phyloP scores from a whole-genome alignment of 1,140 invertebrate species.

The Adelges cooleyi region DNA sequence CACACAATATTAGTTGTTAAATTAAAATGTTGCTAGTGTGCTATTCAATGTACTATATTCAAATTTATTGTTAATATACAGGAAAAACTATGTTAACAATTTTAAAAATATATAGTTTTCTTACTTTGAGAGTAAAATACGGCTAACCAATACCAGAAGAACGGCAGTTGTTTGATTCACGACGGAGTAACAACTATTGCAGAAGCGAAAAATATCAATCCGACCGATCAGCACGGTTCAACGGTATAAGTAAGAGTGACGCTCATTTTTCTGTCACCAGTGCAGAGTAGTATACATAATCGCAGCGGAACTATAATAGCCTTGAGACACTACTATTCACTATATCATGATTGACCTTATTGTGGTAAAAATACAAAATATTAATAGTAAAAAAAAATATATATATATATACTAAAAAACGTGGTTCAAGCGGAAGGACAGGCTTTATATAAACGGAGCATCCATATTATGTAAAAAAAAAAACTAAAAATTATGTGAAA shows the following conservation, averaged over 20 bases:
- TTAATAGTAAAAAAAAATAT: background rate
- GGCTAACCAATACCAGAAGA: too few species aligned
- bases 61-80: too few species aligned
- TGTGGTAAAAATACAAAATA: conserved; percentile 4
- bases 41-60: too few species aligned
- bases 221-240: background rate
- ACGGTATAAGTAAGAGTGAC: conserved; percentile 5
- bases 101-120: too few species aligned
- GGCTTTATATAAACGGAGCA: conserved; percentile 4
- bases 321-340: background rate
- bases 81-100: too few species aligned
- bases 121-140: too few species aligned
- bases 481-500: too few species aligned
- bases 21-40: too few species aligned
- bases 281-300: background rate
- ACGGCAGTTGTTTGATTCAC: too few species aligned
- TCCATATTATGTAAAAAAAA: too few species aligned
- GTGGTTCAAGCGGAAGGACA: background rate
- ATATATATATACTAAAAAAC: background rate
- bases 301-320: background rate
- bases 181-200: background rate
- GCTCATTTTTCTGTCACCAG: background rate
- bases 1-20: too few species aligned
- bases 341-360: conserved; percentile 15
- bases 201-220: background rate